Percentiles rank a stretch among this genome's conserved stretches.
Evolutionary conservation across 2,113 vertebrate genomes (phyloP).

Genomic region (Solenodon paradoxus): DNA sequence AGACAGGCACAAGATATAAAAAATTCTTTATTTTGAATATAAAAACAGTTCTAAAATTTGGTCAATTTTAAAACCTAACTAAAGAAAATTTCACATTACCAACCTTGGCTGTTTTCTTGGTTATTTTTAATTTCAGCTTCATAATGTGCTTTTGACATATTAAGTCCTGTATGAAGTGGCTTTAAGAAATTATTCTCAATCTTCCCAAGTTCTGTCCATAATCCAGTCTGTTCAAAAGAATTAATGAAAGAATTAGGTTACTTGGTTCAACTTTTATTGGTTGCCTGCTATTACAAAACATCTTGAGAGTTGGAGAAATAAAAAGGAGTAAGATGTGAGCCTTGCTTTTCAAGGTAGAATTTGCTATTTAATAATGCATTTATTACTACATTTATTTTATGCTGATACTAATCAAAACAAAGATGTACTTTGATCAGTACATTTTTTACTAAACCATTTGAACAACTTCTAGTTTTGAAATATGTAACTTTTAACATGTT

Average conservation of each 20-base stretch:
- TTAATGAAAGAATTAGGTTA: slow-evolving; percentile 55
- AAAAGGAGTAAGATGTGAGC: background rate
- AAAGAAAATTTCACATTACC: slow-evolving; percentile 58
- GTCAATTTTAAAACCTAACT: slow-evolving; percentile 38
- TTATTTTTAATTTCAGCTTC: slow-evolving; percentile 89
- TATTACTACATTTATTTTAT: background rate
- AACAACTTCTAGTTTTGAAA: background rate
- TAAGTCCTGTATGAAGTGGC: slow-evolving; percentile 89
- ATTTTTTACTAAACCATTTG: background rate
- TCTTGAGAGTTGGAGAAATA: background rate
- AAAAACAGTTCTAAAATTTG: background rate
- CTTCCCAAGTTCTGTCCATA: slow-evolving; percentile 88
- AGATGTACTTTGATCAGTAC: background rate
- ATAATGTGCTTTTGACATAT: slow-evolving; percentile 93
- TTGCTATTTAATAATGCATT: background rate
- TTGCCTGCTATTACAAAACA: background rate
- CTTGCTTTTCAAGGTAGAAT: slow-evolving; percentile 17
- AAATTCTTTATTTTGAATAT: slow-evolving; percentile 13
- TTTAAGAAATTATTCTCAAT: slow-evolving; percentile 89
- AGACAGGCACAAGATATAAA: background rate
- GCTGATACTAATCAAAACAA: background rate
- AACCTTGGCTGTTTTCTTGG: slow-evolving; percentile 87
- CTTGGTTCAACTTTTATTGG: background rate
- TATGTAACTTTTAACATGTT: background rate
- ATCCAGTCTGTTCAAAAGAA: slow-evolving; percentile 82